Evolutionary conservation across 2,888 invertebrate species (phyloP).

Genomic region (Ornithoptera priamus): DNA sequence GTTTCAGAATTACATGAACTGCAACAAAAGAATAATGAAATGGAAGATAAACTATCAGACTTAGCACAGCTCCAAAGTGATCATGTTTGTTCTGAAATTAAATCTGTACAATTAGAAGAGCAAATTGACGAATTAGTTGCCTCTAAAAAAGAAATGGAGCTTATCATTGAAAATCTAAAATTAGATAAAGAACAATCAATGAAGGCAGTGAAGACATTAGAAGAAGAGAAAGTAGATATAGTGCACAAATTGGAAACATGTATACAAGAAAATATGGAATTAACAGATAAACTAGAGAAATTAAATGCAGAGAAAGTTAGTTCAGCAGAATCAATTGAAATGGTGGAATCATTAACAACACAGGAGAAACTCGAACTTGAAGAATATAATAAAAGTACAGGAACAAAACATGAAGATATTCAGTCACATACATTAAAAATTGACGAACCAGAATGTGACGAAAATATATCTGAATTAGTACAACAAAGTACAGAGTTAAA

Average conservation of each 20-base stretch:
- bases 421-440: constrained; percentile 44
- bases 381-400: constrained; percentile 81
- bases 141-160: constrained; percentile 71
- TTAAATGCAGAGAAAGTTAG: constrained; percentile 86
- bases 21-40: constrained; percentile 81
- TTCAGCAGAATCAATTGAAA: constrained; percentile 88
- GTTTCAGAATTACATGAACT: constrained; percentile 76
- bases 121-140: constrained; percentile 81
- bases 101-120: constrained; percentile 89
- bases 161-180: constrained; percentile 72
- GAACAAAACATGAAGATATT: constrained; percentile 17
- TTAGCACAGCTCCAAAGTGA: constrained; percentile 82
- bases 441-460: constrained; percentile 31
- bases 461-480: constrained; percentile 68
- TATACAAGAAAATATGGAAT: constrained; percentile 86
- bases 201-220: constrained; percentile 77
- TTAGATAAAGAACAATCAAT: constrained; percentile 77
- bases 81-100: constrained; percentile 88
- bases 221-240: constrained; percentile 81
- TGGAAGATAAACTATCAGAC: constrained; percentile 82
- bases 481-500: constrained; percentile 84
- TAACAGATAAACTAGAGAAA: constrained; percentile 86
- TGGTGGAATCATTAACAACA: constrained; percentile 85
- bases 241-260: constrained; percentile 82
- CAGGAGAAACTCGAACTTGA: constrained; percentile 86